These are phyloP conservation scores for Oostethus manadensis DNA, from an alignment of 2,113 vertebrate species.

Conservation along the genomic window DNA sequence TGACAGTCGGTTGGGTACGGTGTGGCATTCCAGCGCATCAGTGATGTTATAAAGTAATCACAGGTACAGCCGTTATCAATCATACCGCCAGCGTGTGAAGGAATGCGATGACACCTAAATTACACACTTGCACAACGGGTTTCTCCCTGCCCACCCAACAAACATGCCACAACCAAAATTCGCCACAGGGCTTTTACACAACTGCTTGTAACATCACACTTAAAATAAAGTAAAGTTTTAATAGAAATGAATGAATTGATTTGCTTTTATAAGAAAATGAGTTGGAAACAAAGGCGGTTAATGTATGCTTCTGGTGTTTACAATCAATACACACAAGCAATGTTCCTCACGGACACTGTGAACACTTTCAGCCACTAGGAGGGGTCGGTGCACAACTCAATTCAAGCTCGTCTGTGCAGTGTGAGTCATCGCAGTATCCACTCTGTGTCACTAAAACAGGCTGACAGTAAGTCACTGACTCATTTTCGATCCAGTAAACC, in stretches of 20 bases:
- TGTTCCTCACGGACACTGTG: not conserved
- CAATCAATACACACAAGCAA: not conserved
- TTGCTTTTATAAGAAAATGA: not conserved
- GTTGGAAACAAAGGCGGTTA: constrained; percentile 1
- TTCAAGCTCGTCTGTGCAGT: constrained; percentile 6
- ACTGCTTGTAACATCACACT: constrained; percentile 4
- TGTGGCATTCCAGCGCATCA: constrained; percentile 50
- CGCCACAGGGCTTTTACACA: constrained; percentile 43
- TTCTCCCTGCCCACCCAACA: constrained; percentile 57
- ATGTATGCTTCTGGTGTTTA: constrained; percentile 18
- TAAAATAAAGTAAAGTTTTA: constrained; percentile 8
- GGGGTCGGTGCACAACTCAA: constrained; percentile 56
- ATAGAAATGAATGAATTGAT: not conserved
- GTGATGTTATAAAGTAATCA: constrained; percentile 71
- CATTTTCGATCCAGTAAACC: constrained; percentile 16
- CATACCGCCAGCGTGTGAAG: constrained; percentile 50
- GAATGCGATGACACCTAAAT: constrained; percentile 65
- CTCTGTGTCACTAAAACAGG: constrained; percentile 14
- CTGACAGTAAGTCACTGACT: constrained; percentile 27
- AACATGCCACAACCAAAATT: constrained; percentile 65
- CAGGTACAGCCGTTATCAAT: constrained; percentile 64
- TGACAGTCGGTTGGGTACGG: constrained; percentile 54
- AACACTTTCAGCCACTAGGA: constrained; percentile 52
- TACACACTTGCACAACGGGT: constrained; percentile 63
- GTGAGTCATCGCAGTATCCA: constrained; percentile 39